Percentiles rank a stretch among this genome's conserved stretches.
Evolutionary conservation across 2,888 invertebrate genomes (phyloP).

Genomic region (Drosophila mulleri): DNA sequence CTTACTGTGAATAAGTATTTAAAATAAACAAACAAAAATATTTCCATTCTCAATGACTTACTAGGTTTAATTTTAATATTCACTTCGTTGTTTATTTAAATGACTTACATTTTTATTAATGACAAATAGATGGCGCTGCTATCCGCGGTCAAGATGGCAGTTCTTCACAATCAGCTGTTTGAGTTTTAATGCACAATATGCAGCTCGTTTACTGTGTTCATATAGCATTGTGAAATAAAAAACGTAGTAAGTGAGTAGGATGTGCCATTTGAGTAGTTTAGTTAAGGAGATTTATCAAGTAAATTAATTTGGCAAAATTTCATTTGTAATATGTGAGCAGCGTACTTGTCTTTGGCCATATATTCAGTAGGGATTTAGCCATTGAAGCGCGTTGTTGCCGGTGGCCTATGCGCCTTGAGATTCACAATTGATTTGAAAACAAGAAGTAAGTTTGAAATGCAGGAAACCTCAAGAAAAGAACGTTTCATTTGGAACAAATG

Average conservation of each 20-base stretch:
- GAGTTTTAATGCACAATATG: conserved; percentile 16
- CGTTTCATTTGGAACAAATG: background rate
- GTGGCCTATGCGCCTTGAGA: conserved; percentile 12
- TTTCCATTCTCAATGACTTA: conserved; percentile 40
- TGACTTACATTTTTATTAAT: background rate
- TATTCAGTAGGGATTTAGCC: conserved; percentile 24
- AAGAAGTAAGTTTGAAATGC: conserved; percentile 21
- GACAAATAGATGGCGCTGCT: conserved; percentile 35
- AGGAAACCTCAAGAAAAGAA: background rate
- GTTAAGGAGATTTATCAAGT: no score
- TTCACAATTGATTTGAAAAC: conserved; percentile 24
- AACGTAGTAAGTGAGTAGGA: background rate
- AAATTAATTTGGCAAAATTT: background rate
- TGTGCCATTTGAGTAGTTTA: background rate
- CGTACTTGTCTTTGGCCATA: conserved; percentile 23
- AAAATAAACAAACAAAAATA: conserved; percentile 43
- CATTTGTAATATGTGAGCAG: background rate
- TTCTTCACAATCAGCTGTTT: conserved; percentile 29
- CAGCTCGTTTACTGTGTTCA: background rate
- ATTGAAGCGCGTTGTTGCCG: conserved; percentile 32
- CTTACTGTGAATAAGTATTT: conserved; percentile 39
- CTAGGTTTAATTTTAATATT: conserved; percentile 30
- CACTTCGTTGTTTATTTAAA: background rate
- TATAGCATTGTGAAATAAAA: background rate
- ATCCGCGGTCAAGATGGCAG: conserved; percentile 12